phyloP scores from a whole-genome alignment of 2,113 vertebrate species.

The Atlantisia rogersi region DNA sequence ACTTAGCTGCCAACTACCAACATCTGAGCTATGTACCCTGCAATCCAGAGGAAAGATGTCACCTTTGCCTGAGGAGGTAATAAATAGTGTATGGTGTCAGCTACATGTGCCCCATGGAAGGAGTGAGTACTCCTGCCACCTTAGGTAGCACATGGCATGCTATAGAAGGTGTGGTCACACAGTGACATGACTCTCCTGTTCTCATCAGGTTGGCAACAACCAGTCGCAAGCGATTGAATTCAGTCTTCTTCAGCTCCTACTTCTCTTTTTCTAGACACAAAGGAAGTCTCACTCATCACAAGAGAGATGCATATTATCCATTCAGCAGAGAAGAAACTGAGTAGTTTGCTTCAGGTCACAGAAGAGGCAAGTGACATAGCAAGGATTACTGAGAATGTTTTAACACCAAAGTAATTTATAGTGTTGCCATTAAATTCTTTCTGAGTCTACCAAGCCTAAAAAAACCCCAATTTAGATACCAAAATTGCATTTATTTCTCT shows the following conservation, averaged over 20 bases:
- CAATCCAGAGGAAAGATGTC: neutral
- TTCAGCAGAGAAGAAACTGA: neutral
- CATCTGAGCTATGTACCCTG: accelerated
- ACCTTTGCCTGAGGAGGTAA: neutral
- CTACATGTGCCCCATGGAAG: neutral
- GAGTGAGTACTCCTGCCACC: neutral
- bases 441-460: neutral
- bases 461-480: neutral
- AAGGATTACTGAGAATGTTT: neutral
- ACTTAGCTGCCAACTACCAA: neutral
- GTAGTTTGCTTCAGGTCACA: neutral
- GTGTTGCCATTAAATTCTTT: neutral
- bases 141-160: neutral
- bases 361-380: neutral
- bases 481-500: slow-evolving; percentile 1
- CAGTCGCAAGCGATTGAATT: neutral
- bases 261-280: neutral
- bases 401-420: neutral
- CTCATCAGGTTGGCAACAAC: neutral
- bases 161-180: neutral
- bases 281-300: neutral
- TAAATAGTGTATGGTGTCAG: neutral
- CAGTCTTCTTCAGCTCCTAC: neutral
- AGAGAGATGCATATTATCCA: neutral
- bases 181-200: neutral